Evolutionary conservation across 2,888 invertebrate species (phyloP), one percentile per base, ranked within the genome.

Genomic region (Cerastoderma edule): DNA sequence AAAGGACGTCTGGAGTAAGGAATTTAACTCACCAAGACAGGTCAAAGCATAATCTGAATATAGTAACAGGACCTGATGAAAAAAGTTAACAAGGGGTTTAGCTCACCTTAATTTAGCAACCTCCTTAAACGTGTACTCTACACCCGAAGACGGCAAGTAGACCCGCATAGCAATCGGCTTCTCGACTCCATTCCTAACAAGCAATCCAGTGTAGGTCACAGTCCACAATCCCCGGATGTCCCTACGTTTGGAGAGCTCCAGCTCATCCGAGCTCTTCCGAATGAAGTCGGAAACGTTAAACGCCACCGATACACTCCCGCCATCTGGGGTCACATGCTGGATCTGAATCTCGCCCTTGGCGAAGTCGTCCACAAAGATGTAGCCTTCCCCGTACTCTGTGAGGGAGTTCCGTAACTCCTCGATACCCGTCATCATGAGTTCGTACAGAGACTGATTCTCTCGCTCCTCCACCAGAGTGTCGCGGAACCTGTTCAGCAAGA

Each of bases 51-150:
- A n/a, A n/a, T n/a, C 32, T 33, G n/a, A 5, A 60, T 19, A 16
- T 44, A 5, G 22, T 44, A 44, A 24, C 8, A 22, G 44, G 19
- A n/a, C n/a, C n/a, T n/a, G n/a, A n/a, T n/a, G n/a, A n/a, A n/a
- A n/a, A n/a, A n/a, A n/a, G n/a, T n/a, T n/a, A n/a, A n/a, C n/a
- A n/a, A n/a, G n/a, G n/a, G n/a, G n/a, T n/a, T n/a, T n/a, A n/a
- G n/a, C 60, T 56, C 72, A 89, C 89, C 88, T 86, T 2, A 89
- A 75, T 67, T 85, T 85, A 0, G 88, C 87, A 19, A 87, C 87
- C 63, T 89, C 89, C 39, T 74, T 72, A 24, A 81, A 83, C 0
- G 86, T 75, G 22, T 72, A 74, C 8, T 74, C 64, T 1, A 88
- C 83, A 5, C 80, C 74, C 22, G 86, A 83, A 8, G 80, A 81